These are phyloP conservation scores for Protula sp. DNA, from an alignment of 2,888 invertebrate species.

Conservation along the genomic window DNA sequence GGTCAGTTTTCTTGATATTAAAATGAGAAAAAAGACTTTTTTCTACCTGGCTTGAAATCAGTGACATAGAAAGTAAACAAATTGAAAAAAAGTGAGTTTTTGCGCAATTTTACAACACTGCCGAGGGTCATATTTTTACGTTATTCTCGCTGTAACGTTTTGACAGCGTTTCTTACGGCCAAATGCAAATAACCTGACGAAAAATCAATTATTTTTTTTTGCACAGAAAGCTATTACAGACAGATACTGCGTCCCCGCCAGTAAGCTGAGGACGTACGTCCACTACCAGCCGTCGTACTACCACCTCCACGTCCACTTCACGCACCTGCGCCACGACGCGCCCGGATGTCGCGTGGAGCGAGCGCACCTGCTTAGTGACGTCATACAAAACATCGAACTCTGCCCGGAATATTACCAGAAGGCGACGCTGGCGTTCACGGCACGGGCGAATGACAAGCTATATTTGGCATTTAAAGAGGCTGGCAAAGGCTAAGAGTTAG, in stretches of 20 bases:
- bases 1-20: too few species aligned
- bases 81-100: too few species aligned
- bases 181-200: too few species aligned
- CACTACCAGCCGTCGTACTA: constrained; percentile 98
- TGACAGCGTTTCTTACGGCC: too few species aligned
- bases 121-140: too few species aligned
- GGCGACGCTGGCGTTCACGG: constrained; percentile 70
- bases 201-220: too few species aligned
- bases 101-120: too few species aligned
- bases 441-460: constrained; percentile 10
- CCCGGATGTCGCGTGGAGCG: constrained; percentile 75
- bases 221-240: constrained; percentile 67
- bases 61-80: too few species aligned
- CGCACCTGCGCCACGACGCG: constrained; percentile 57
- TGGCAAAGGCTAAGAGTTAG: too few species aligned
- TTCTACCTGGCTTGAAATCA: too few species aligned
- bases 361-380: constrained; percentile 78
- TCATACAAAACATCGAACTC: constrained; percentile 84
- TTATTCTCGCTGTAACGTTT: too few species aligned
- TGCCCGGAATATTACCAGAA: constrained; percentile 77
- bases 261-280: constrained; percentile 72
- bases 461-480: constrained; percentile 5
- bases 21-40: too few species aligned
- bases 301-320: constrained; percentile 92
- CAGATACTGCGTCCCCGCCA: constrained; percentile 67